Base-by-base conservation (phyloP, 2,888 invertebrate species). In the Pogonocherus hispidulus region DNA sequence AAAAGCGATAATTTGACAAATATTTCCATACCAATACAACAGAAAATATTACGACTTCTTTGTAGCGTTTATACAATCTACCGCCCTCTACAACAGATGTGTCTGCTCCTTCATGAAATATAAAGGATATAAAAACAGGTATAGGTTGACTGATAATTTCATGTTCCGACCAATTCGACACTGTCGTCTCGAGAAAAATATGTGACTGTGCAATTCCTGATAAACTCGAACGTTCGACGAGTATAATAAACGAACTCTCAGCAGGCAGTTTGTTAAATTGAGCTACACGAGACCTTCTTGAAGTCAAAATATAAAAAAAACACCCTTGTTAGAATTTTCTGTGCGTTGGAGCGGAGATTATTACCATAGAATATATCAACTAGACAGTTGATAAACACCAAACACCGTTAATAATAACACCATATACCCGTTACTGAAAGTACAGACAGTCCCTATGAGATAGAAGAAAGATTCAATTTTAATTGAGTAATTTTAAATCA, bases 141-240 rank as follows among this genome's bases (percentile, higher is more conserved):
- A 59, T 47, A 27, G 59, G 59, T 32, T 59, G 47, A 59, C 59
- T 59, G 47, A 59, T 59, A 46, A 59, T 59, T 59, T 59, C 59
- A 47, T 46, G 59, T 47, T n/a, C 63, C 71, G 73, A 70, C 72
- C 79, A 78, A 79, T 77, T 77, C 76, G 78, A 76, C 78, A 78
- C 73, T 77, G 79, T 79, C 77, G 69, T 73, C 70, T 66, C 65
- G 75, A 80, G 80, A 82, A 80, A 81, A 81, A 82, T 82, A 80
- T 81, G 78, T 75, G 77, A 76, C 73, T 81, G 78, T 79, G 80
- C 79, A 80, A 81, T 79, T 82, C 79, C 78, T 82, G 81, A 83
- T 82, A 81, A 77, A 79, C 79, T 80, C 77, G 78, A 77, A 80
- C 81, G 81, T 81, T 82, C 76, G 74, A 78, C 78, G 79, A 78